Percentiles rank a stretch among this genome's conserved stretches.
Conservation (phyloP, 2,113 vertebrate species). For the Cyrtonyx montezumae region DNA sequence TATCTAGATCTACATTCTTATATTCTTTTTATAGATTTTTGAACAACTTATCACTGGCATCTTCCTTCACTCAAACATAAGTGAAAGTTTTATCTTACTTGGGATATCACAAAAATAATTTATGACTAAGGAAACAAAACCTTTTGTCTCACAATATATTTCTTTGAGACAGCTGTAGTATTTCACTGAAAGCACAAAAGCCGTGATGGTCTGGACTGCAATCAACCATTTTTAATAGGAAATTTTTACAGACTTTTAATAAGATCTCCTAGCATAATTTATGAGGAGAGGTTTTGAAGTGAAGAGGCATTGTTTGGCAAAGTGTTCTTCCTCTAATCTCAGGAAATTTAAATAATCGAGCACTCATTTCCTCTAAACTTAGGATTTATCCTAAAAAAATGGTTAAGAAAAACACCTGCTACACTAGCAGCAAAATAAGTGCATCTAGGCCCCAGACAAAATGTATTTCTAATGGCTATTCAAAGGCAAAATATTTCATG, state of each 20-base stretch:
- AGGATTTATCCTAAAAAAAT: slow-evolving; percentile 73
- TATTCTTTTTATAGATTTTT: slow-evolving; percentile 87
- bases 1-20: slow-evolving; percentile 85
- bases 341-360: slow-evolving; percentile 88
- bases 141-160: slow-evolving; percentile 86
- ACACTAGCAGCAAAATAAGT: slow-evolving; percentile 46
- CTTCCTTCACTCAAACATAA: slow-evolving; percentile 85
- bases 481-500: neutral
- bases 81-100: slow-evolving; percentile 88
- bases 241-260: slow-evolving; percentile 90
- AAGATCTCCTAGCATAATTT: slow-evolving; percentile 89
- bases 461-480: neutral
- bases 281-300: slow-evolving; percentile 91
- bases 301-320: slow-evolving; percentile 96
- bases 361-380: slow-evolving; percentile 82
- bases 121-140: slow-evolving; percentile 84
- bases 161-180: slow-evolving; percentile 91
- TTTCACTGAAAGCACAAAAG: slow-evolving; percentile 87
- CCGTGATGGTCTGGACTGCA: slow-evolving; percentile 86
- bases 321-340: slow-evolving; percentile 89
- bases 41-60: slow-evolving; percentile 82
- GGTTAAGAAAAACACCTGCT: slow-evolving; percentile 84
- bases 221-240: slow-evolving; percentile 89
- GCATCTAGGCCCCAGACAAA: slow-evolving; percentile 3
- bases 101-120: slow-evolving; percentile 84